A percentile compares a stretch with the other conserved stretches of the same genome.
Conservation (phyloP, 2,797 vertebrate species). For the Limosa lapponica region DNA sequence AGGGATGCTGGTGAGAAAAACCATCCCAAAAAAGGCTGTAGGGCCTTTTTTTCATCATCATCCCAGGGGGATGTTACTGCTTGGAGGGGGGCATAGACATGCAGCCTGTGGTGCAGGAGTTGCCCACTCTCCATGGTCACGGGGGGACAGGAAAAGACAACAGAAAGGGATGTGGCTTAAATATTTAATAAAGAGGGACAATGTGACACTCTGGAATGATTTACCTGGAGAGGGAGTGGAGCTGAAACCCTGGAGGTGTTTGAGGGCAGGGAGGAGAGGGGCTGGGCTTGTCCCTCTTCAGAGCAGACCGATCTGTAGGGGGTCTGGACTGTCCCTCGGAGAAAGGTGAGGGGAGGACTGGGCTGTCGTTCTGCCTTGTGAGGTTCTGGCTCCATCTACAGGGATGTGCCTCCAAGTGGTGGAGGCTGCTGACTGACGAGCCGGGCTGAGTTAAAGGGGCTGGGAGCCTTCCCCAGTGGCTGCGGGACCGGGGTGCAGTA, state of each 20-base stretch:
- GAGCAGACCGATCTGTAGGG: not conserved
- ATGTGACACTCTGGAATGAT: not conserved
- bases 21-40: not conserved
- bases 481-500: accelerated
- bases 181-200: not conserved
- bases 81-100: not conserved
- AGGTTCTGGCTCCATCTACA: slow-evolving; percentile 70
- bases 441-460: not conserved
- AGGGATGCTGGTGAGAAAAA: not conserved
- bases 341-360: not conserved
- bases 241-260: not conserved
- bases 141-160: not conserved
- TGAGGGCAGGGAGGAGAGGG: not conserved
- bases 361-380: slow-evolving; percentile 22
- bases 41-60: not conserved
- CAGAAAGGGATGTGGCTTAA: not conserved
- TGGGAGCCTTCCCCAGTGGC: accelerated
- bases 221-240: not conserved
- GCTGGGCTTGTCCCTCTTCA: not conserved
- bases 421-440: not conserved
- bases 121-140: not conserved
- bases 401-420: slow-evolving; percentile 20
- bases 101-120: not conserved
- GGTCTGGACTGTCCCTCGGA: not conserved
- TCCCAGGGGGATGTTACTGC: not conserved